phyloP scores from a whole-genome alignment of 2,113 vertebrate genomes.

The Pelecanoides urinatrix region DNA sequence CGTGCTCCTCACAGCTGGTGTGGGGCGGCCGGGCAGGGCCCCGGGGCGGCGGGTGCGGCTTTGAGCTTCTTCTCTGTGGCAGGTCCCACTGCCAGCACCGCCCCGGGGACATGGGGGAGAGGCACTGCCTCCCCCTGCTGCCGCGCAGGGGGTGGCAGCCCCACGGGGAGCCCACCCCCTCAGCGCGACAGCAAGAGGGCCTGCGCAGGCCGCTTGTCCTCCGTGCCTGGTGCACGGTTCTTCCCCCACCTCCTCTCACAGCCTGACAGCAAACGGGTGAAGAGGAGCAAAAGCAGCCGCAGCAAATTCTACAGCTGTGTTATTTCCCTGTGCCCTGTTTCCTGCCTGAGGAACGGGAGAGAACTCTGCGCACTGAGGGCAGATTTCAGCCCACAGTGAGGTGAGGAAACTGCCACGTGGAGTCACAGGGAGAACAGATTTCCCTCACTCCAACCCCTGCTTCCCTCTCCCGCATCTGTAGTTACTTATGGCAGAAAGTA shows the following conservation, averaged over 20 bases:
- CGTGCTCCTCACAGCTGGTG: rapidly evolving
- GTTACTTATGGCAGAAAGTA: not conserved
- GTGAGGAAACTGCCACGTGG: not conserved
- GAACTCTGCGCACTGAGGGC: not conserved
- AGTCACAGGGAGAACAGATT: not conserved
- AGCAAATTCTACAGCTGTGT: not conserved
- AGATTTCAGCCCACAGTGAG: rapidly evolving
- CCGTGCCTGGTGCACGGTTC: rapidly evolving
- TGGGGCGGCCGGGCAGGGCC: no score
- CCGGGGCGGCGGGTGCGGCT: rapidly evolving
- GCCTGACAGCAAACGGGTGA: not conserved
- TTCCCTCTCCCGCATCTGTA: not conserved
- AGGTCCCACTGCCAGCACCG: rapidly evolving
- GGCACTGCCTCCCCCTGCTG: no score
- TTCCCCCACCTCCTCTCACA: rapidly evolving
- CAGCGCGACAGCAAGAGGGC: not conserved
- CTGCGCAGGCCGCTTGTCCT: no score
- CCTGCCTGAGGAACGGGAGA: not conserved
- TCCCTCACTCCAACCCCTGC: not conserved
- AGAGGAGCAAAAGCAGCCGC: not conserved
- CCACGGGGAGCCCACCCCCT: not conserved
- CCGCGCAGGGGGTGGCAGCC: no score
- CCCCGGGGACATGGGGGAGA: rapidly evolving
- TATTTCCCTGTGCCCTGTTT: rapidly evolving
- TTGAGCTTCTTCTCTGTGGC: rapidly evolving